Base-by-base conservation (phyloP, 2,888 invertebrate genomes). In the Protodeltote pygarga region DNA sequence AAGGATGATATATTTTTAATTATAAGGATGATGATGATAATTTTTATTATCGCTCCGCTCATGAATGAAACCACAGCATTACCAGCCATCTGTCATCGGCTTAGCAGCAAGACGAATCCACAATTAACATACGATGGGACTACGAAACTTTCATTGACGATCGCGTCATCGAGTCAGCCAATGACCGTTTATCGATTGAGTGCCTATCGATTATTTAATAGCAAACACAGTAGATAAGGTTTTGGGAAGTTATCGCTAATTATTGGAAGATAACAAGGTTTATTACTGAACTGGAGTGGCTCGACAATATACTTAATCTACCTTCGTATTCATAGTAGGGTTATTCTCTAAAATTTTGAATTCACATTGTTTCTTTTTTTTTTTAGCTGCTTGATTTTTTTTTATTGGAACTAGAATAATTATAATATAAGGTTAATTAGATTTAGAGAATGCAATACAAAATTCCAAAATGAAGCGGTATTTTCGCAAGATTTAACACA, bases 151-250 rank as follows among this genome's bases (percentile, higher is more conserved):
- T 65, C 66, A 44, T 63, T 47, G 50, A 63, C 60, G 55, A 33
- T 31, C 34, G 46, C 50, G 38, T 73, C 60, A 71, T 81, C n/a
- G n/a, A n/a, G n/a, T n/a, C n/a, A 84, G 79, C 79, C 86, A 86
- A 84, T 89, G 90, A 89, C 89, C 85, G 83, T 76, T 86, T 88
- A 91, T 91, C 87, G 73, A 77, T 72, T 74, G 69, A 73, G 73
- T 74, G 55, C 68, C 77, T 89, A 91, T 91, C 87, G 91, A 92
- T 91, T 92, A 89, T 91, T 92, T 87, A 91, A 92, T 87, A 88
- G 87, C 89, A 87, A 90, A 91, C 83, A 89, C 73, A 72, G 75
- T 52, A 76, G 91, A 92, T 92, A 92, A 86, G 78, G 77, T 77
- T 85, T 89, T 83, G 80, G 86, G 83, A 73, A 84, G 83, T 86